phyloP scores from a whole-genome alignment of 2,797 vertebrate species.

The Pelochelys cantorii region DNA sequence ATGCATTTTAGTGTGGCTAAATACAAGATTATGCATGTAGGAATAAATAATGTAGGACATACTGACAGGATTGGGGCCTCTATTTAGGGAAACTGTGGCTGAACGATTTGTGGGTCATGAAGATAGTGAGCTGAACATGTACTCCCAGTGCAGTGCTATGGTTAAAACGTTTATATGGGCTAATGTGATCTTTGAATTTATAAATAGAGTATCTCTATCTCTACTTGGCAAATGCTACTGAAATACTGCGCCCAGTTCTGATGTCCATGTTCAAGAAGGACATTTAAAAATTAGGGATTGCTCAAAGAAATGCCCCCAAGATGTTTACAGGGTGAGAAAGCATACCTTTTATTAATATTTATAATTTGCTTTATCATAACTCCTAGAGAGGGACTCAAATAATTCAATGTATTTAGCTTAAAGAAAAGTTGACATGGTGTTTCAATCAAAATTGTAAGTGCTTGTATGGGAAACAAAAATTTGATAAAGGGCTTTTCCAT shows the following conservation, averaged over 20 bases:
- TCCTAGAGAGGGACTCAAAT: neutral
- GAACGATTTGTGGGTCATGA: neutral
- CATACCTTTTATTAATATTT: neutral
- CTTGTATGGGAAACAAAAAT: neutral
- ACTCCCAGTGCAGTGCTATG: neutral
- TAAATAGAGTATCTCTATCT: neutral
- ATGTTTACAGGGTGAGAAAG: neutral
- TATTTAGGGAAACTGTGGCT: no score
- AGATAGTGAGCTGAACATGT: neutral
- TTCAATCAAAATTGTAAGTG: neutral
- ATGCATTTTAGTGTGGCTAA: neutral
- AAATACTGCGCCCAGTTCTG: neutral
- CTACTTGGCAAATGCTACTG: neutral
- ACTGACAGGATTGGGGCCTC: neutral
- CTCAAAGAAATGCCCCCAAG: neutral
- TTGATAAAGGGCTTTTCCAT: neutral
- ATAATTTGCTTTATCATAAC: neutral
- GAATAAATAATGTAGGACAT: neutral
- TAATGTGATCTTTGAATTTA: neutral
- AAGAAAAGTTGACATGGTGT: neutral
- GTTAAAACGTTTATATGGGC: neutral
- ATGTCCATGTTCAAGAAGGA: neutral
- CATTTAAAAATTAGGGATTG: neutral
- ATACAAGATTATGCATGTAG: neutral
- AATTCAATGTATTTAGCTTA: neutral